Evolutionary conservation across 2,888 invertebrate species (phyloP), one percentile per base, ranked within the genome.

Genomic region (Leucophora obtusa): DNA sequence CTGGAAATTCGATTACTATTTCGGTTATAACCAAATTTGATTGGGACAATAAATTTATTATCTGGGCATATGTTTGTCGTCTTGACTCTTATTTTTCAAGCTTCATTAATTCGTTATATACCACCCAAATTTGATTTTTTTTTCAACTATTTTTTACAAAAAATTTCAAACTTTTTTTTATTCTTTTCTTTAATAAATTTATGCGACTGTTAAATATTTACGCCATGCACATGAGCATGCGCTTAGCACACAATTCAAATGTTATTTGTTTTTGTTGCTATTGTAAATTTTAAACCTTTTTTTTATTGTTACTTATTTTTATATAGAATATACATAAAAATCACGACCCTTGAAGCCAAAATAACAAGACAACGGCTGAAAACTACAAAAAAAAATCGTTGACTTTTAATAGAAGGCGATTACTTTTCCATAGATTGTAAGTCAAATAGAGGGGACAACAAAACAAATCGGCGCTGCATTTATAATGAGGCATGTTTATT

Each of bases 401-500:
- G 79, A 73, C 69, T 69, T 69, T 73, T 69, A 73, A 79, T 69
- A 73, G 71, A 75, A 75, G 71, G 71, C 80, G 76, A 80, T 80
- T 80, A 76, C 71, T 68, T 79, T 70, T 60, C 56, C 59, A 60
- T 47, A 47, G 77, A 62, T 60, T 77, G 21, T 56, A 66, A 74
- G 69, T 73, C 78, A 75, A 62, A 75, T 69, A 28, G 65, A 63
- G 82, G 76, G 82, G 82, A 83, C 81, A 83, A 79, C 80, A 74
- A 80, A 83, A 83, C 83, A 83, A 83, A 83, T 83, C 83, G 83
- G 82, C 83, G 83, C 83, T 82, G 83, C 75, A 83, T 83, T 80
- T 77, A 78, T 81, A 82, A 83, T 83, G 83, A 83, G 81, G 76
- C 82, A 84, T 84, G 84, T 85, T 84, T 86, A 85, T 86, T 85